Evolutionary conservation across 2,888 invertebrate species (phyloP).

Genomic region (Polylopha cassiicola): DNA sequence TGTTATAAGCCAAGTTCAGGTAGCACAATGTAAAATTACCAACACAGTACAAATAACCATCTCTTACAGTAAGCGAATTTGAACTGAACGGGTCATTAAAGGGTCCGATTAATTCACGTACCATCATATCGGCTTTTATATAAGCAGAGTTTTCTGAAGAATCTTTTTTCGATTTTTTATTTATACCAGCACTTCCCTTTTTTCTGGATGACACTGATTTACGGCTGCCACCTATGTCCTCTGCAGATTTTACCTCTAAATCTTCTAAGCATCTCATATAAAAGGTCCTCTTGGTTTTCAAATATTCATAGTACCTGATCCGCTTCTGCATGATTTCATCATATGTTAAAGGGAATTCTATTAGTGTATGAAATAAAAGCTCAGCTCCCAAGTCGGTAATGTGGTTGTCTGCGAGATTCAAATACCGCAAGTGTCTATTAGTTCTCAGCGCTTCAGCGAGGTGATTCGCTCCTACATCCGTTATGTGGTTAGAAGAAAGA

Average conservation of each 20-base stretch:
- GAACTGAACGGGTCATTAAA: slow-evolving; percentile 39
- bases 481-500: slow-evolving; percentile 53
- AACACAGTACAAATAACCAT: slow-evolving; percentile 31
- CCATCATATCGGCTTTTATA: slow-evolving; percentile 34
- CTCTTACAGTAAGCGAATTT: slow-evolving; percentile 24
- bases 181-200: slow-evolving; percentile 24
- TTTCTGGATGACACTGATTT: slow-evolving; percentile 23
- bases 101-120: slow-evolving; percentile 33
- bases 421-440: slow-evolving; percentile 54
- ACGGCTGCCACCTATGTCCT: slow-evolving; percentile 27
- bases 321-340: slow-evolving; percentile 38
- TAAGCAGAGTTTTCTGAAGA: slow-evolving; percentile 27
- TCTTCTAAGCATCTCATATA: slow-evolving; percentile 25
- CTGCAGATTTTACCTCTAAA: slow-evolving; percentile 22
- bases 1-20: slow-evolving; percentile 53
- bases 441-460: slow-evolving; percentile 43
- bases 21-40: slow-evolving; percentile 47
- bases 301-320: slow-evolving; percentile 26
- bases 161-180: slow-evolving; percentile 20
- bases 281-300: slow-evolving; percentile 25
- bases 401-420: slow-evolving; percentile 51
- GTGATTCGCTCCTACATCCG: slow-evolving; percentile 47
- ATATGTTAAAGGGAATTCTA: slow-evolving; percentile 40
- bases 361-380: slow-evolving; percentile 38
- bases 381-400: slow-evolving; percentile 44